These are phyloP conservation scores for Leptosomus discolor DNA, from an alignment of 2,113 vertebrate species.

Conservation along the genomic window DNA sequence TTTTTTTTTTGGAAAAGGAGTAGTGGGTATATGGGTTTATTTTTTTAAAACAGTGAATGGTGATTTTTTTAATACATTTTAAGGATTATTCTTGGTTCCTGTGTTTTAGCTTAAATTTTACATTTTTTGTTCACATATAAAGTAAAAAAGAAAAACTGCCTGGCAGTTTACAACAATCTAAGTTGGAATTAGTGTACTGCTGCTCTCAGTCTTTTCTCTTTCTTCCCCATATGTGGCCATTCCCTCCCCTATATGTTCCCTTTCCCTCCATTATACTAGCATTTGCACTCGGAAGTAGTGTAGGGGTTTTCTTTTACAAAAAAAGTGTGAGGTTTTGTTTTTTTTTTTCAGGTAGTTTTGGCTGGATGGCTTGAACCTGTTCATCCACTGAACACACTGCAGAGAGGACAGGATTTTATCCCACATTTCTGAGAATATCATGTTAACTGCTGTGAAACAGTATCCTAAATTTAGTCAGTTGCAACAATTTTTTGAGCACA, in stretches of 20 bases:
- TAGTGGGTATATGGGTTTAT: not conserved
- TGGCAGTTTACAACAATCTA: not conserved
- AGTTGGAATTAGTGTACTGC: not conserved
- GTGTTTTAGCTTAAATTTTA: not conserved
- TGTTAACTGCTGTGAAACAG: not conserved
- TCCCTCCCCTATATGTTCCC: not conserved
- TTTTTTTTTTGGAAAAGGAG: not conserved
- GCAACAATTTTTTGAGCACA: not conserved
- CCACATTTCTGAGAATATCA: not conserved
- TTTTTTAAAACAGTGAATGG: not conserved
- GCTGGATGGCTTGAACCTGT: not conserved
- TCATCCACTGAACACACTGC: not conserved
- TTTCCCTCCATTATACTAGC: not conserved
- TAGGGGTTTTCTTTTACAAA: not conserved
- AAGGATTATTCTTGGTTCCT: not conserved
- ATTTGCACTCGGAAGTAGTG: not conserved
- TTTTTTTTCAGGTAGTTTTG: not conserved
- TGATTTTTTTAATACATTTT: not conserved
- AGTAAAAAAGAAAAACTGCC: not conserved
- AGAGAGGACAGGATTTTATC: not conserved
- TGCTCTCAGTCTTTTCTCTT: not conserved
- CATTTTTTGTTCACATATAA: not conserved
- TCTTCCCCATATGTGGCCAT: not conserved
- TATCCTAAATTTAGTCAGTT: not conserved
- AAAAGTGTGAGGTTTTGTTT: not conserved